phyloP scores from a whole-genome alignment of 2,888 invertebrate genomes.

The Tipula helvola region DNA sequence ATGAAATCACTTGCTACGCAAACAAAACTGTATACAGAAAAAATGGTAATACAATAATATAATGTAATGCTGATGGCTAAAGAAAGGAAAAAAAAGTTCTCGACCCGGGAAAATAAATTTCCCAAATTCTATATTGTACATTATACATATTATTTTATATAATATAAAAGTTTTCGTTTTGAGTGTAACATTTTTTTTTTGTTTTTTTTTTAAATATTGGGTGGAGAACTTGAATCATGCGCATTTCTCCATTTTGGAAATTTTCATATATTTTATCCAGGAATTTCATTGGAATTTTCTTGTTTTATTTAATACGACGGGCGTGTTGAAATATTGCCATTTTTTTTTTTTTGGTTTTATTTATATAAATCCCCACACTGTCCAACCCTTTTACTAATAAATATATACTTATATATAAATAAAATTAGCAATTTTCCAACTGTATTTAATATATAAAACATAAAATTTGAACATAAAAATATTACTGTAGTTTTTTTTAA shows the following conservation, averaged over 20 bases:
- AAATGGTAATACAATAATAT: background rate
- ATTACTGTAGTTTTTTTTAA: background rate
- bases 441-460: background rate
- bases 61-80: background rate
- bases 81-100: background rate
- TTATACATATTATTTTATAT: background rate
- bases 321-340: slow-evolving; percentile 12
- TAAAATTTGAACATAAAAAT: background rate
- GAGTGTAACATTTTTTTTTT: background rate
- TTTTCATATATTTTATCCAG: background rate
- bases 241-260: background rate
- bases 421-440: background rate
- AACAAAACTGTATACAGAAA: background rate
- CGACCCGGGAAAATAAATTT: slow-evolving; percentile 4
- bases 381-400: background rate
- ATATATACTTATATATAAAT: background rate
- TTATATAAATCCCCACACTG: background rate
- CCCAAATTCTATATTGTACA: background rate
- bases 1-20: background rate
- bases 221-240: background rate
- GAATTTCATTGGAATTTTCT: slow-evolving; percentile 11
- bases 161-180: background rate
- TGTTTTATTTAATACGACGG: background rate
- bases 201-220: background rate
- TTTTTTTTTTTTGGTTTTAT: background rate